Percentiles rank a stretch among this genome's conserved stretches.
Conservation (phyloP, 2,113 vertebrate species). For the Antennarius striatus region DNA sequence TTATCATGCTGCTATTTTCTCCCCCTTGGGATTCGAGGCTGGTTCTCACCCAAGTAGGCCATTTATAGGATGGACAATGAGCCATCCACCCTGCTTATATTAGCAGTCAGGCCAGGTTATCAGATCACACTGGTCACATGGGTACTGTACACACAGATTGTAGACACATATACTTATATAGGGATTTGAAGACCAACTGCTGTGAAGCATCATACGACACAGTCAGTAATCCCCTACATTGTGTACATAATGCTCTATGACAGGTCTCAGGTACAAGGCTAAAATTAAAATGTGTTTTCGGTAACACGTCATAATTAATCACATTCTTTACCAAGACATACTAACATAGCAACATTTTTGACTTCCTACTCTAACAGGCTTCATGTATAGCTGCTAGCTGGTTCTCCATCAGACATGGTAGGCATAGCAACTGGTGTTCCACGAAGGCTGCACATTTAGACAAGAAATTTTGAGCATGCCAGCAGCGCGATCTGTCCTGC, state of each 20-base stretch:
- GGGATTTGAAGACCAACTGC: background rate
- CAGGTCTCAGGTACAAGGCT: background rate
- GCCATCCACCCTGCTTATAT: slow-evolving; percentile 55
- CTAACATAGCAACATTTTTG: slow-evolving; percentile 30
- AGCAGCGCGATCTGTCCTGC: background rate
- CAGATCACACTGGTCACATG: slow-evolving; percentile 6
- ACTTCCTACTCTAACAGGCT: slow-evolving; percentile 30
- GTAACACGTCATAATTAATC: background rate
- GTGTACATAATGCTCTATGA: slow-evolving; percentile 16
- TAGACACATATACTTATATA: background rate
- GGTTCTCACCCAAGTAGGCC: slow-evolving; percentile 25
- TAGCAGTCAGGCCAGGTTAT: slow-evolving; percentile 15
- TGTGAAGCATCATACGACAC: background rate
- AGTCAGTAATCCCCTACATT: slow-evolving; percentile 20
- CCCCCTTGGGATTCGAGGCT: slow-evolving; percentile 26
- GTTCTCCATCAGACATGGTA: slow-evolving; percentile 21
- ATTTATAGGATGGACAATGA: slow-evolving; percentile 65
- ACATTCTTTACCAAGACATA: background rate
- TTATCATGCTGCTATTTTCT: slow-evolving; percentile 62
- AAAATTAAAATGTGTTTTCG: background rate
- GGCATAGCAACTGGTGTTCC: slow-evolving; percentile 57
- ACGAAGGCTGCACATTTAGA: slow-evolving; percentile 34
- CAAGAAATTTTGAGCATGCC: slow-evolving; percentile 40
- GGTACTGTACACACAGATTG: background rate
- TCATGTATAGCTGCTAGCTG: slow-evolving; percentile 20